Percentiles rank a stretch among this genome's conserved stretches.
Evolutionary conservation across 2,113 vertebrate species (phyloP).

Genomic region (Oenanthe oenanthe): DNA sequence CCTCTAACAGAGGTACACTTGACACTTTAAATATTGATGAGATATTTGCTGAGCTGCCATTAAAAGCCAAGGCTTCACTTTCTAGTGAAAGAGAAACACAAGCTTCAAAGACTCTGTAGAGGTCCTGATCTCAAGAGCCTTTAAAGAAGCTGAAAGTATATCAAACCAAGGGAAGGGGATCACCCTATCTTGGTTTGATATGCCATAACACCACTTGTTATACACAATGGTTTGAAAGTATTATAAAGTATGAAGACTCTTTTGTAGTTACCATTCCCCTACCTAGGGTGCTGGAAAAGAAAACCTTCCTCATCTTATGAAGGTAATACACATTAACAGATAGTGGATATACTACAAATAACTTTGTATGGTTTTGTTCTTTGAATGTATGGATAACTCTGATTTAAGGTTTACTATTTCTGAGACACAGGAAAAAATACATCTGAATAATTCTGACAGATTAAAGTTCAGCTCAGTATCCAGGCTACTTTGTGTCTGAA

Average conservation of each 20-base stretch:
- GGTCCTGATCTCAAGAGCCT: conserved; percentile 70
- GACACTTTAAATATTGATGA: conserved; percentile 77
- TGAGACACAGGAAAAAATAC: neutral
- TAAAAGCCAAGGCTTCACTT: conserved; percentile 63
- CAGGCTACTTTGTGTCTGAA: neutral
- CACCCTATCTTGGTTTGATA: conserved; percentile 45
- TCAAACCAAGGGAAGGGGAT: conserved; percentile 52
- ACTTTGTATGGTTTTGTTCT: neutral
- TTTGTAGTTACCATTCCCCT: conserved; percentile 5
- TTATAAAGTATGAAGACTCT: neutral
- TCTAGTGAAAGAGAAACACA: conserved; percentile 55
- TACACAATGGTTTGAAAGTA: conserved; percentile 21
- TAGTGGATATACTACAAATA: neutral
- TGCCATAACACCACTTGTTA: conserved; percentile 7
- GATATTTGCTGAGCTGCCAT: conserved; percentile 71
- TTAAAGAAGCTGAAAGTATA: conserved; percentile 64
- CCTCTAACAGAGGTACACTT: conserved; percentile 69
- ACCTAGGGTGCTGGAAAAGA: neutral
- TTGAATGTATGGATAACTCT: neutral
- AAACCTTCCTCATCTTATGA: neutral
- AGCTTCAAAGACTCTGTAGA: conserved; percentile 64
- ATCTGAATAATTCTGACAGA: neutral
- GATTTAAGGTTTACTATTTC: neutral
- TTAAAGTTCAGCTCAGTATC: neutral
- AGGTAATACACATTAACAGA: neutral